These are phyloP conservation scores for Beris chalybata DNA, from an alignment of 2,888 invertebrate genomes.

Conservation along the genomic window DNA sequence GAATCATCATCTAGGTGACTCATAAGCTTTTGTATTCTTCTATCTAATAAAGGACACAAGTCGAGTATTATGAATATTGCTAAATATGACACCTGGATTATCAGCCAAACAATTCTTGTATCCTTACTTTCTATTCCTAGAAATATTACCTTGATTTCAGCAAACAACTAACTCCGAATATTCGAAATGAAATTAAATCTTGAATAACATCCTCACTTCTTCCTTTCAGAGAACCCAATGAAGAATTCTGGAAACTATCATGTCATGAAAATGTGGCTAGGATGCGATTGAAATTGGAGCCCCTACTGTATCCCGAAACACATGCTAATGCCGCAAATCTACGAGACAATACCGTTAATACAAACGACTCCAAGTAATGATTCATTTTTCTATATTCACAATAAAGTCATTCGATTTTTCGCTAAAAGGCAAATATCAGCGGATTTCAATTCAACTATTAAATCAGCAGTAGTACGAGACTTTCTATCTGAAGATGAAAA, in stretches of 20 bases:
- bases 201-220: background rate
- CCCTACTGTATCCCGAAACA: slow-evolving; percentile 60
- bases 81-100: too few relatives aligned
- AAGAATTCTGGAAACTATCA: slow-evolving; percentile 63
- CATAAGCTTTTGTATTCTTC: too few relatives aligned
- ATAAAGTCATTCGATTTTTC: background rate
- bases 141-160: background rate
- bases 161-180: too few relatives aligned
- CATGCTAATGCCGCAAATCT: slow-evolving; percentile 64
- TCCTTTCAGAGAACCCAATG: slow-evolving; percentile 51
- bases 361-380: slow-evolving; percentile 51
- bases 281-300: slow-evolving; percentile 65
- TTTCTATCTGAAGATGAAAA: slow-evolving; percentile 57
- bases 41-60: too few relatives aligned
- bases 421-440: slow-evolving; percentile 46
- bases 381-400: background rate
- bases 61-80: too few relatives aligned
- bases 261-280: slow-evolving; percentile 64
- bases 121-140: too few relatives aligned
- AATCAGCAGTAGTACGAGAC: slow-evolving; percentile 56
- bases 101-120: too few relatives aligned
- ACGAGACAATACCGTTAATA: slow-evolving; percentile 60
- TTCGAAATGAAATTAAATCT: too few relatives aligned
- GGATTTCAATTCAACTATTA: slow-evolving; percentile 55
- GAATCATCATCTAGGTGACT: too few relatives aligned